Evolutionary conservation across 2,888 invertebrate species (phyloP).

Genomic region (Chironomus riparius): DNA sequence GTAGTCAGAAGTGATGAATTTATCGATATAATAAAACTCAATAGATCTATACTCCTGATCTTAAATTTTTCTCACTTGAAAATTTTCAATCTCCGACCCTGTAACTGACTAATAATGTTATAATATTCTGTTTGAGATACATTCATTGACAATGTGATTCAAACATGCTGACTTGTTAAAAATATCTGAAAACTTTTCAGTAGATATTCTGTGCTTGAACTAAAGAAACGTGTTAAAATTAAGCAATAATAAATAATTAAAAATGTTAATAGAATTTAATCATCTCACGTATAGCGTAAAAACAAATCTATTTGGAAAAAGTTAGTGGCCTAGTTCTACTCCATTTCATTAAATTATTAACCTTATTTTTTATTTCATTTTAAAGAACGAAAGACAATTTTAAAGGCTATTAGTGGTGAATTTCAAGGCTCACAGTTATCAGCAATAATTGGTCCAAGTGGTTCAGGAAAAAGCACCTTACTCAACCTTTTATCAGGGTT

Average conservation of each 20-base stretch:
- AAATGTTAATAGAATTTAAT: background rate
- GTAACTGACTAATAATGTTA: too few relatives aligned
- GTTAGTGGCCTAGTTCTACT: background rate
- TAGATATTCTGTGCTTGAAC: background rate
- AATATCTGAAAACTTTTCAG: background rate
- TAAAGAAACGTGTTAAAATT: background rate
- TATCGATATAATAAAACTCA: too few relatives aligned
- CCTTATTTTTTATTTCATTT: background rate
- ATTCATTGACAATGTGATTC: too few relatives aligned
- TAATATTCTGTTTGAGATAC: too few relatives aligned
- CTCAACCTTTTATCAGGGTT: constrained; percentile 7
- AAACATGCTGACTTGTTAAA: too few relatives aligned
- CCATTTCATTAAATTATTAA: too few relatives aligned
- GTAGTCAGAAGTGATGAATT: too few relatives aligned
- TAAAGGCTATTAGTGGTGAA: constrained; percentile 3
- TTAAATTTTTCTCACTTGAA: too few relatives aligned
- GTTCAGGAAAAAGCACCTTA: constrained; percentile 12
- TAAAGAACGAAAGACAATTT: background rate
- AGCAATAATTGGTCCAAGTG: constrained; percentile 19
- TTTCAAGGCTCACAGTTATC: background rate
- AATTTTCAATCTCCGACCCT: too few relatives aligned
- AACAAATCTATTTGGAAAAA: background rate
- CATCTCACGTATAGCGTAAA: background rate
- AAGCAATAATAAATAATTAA: background rate
- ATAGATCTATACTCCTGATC: too few relatives aligned